These are phyloP conservation scores for Actenoides hombroni DNA, from an alignment of 2,113 vertebrate genomes.

Conservation along the genomic window DNA sequence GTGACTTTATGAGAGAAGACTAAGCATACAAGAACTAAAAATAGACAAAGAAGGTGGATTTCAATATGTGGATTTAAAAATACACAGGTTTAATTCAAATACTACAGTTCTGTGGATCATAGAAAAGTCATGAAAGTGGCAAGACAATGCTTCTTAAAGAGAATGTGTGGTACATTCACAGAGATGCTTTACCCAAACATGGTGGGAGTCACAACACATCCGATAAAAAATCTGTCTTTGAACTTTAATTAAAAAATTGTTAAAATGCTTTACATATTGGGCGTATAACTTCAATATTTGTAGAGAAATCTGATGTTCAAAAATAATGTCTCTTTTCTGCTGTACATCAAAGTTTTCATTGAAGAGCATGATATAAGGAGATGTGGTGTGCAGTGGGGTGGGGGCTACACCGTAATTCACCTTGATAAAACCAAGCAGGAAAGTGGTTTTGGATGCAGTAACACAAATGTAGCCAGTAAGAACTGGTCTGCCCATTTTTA, in stretches of 20 bases:
- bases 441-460: neutral
- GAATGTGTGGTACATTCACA: neutral
- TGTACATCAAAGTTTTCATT: neutral
- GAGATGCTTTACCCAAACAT: neutral
- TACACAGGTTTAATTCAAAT: neutral
- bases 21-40: neutral
- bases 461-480: neutral
- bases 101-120: neutral
- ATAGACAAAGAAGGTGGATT: neutral
- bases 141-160: neutral
- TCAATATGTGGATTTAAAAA: neutral
- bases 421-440: neutral
- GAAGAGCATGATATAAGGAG: accelerated
- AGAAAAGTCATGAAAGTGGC: neutral
- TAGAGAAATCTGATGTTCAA: neutral
- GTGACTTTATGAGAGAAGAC: neutral
- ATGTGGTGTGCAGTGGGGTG: neutral
- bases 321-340: neutral
- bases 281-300: accelerated
- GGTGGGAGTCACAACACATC: neutral
- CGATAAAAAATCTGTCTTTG: neutral
- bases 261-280: neutral
- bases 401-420: neutral
- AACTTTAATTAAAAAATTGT: neutral
- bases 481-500: neutral